A percentile compares a stretch with the other conserved stretches of the same genome.
Evolutionary conservation across 2,113 vertebrate species (phyloP).

Genomic region (Barnardius zonarius): DNA sequence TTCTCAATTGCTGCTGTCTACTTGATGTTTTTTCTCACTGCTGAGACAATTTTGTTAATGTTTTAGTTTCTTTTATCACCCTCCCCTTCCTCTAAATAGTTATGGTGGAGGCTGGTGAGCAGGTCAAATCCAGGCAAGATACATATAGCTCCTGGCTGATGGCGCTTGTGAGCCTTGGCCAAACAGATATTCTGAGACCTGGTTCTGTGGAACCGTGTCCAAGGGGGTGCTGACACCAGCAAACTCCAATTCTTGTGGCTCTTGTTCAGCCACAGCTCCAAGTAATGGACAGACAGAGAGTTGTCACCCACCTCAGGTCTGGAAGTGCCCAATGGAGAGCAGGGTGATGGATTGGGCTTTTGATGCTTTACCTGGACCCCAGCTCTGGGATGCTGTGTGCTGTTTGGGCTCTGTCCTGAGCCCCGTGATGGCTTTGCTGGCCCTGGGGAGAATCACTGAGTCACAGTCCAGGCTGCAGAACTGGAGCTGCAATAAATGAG

Average conservation of each 20-base stretch:
- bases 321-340: neutral
- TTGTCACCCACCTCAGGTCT: neutral
- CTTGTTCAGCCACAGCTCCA: neutral
- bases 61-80: conserved; percentile 1
- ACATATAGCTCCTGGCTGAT: neutral
- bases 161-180: neutral
- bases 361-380: accelerated
- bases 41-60: neutral
- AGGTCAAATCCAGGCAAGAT: neutral
- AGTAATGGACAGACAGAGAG: neutral
- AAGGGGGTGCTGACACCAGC: neutral
- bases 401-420: neutral
- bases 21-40: neutral
- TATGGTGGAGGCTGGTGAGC: neutral
- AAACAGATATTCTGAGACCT: neutral
- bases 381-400: neutral
- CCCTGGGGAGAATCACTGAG: neutral
- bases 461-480: neutral
- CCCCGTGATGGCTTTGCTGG: neutral
- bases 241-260: neutral
- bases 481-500: accelerated
- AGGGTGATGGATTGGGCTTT: neutral
- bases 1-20: neutral
- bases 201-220: neutral
- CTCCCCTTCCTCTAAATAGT: neutral